phyloP scores from a whole-genome alignment of 92 coral and sea anemone genomes.

The Epizoanthus ramosus region DNA sequence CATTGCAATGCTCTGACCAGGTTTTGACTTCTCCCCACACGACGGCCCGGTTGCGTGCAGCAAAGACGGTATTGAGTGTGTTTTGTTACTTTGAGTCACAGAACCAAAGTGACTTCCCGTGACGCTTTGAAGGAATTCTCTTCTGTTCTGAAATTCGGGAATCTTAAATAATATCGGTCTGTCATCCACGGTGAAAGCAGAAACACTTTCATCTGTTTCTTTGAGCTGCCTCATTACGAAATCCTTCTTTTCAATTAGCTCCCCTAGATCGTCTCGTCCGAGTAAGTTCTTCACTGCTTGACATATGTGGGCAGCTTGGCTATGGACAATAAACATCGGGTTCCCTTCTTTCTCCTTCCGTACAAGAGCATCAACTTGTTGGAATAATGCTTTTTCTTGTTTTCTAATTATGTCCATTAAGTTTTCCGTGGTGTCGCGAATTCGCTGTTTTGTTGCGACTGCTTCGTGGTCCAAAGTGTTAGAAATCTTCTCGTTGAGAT shows the following conservation, averaged over 20 bases:
- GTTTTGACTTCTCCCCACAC: conserved; percentile 58
- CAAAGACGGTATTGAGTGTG: conserved; percentile 25
- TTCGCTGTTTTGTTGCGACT: conserved; percentile 48
- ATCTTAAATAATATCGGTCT: conserved; percentile 50
- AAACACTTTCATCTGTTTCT: conserved; percentile 60
- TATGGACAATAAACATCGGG: conserved; percentile 55
- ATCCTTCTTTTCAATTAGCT: conserved; percentile 62
- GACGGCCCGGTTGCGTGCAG: conserved; percentile 27
- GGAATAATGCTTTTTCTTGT: conserved; percentile 63
- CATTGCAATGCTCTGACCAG: conserved; percentile 69
- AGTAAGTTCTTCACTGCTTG: conserved; percentile 60
- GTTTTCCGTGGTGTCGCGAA: conserved; percentile 76
- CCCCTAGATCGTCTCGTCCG: conserved; percentile 59
- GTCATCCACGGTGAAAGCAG: conserved; percentile 50
- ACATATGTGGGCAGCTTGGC: conserved; percentile 55
- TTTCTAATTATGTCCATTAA: conserved; percentile 66
- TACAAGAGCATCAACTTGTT: conserved; percentile 63
- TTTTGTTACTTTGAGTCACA: conserved; percentile 28
- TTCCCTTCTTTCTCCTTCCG: conserved; percentile 57
- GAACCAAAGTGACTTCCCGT: conserved; percentile 72
- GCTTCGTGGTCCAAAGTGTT: conserved; percentile 62
- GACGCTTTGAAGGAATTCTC: conserved; percentile 69
- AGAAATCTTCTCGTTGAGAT: conserved; percentile 46
- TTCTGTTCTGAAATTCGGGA: conserved; percentile 55
- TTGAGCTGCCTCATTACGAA: conserved; percentile 62